Base-by-base conservation (phyloP, 2,113 vertebrate species). In the Odobenus rosmarus region DNA sequence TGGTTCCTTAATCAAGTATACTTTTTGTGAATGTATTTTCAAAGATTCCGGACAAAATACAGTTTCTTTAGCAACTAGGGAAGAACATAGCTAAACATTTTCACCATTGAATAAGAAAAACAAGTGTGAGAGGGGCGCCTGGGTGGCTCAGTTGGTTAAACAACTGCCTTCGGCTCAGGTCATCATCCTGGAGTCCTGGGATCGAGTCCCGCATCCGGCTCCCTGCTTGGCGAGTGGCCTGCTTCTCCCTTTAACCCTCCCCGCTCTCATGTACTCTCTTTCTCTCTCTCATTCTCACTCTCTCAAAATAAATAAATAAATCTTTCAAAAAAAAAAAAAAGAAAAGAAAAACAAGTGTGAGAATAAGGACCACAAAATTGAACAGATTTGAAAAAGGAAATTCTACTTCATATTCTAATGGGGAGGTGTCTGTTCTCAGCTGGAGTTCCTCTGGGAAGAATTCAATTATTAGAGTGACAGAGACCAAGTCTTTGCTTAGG, bases 391-490 rank as follows among this genome's bases (percentile, higher is more conserved):
- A 49, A 79, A 89, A 95, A 93, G 79, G 55, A 92, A 92, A 77
- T 92, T 82, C 67, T 79, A 71, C 15, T 97, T 88, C 14, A 81
- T 51, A 77, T 93, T 98, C 86, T 88, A 90, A 93, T 71, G 86
- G 42, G 77, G 95, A 96, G 62, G 12, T 95, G 96, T 97, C 87
- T 93, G 21, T 77, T 96, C 33, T 97, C 59, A 87, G 90, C 33
- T 72, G 46, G 33, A 97, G 53, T 86, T 87, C 80, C 31, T 97
- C 19, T 83, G 80, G 80, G 88, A 94, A 92, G 74, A 95, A 86
- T 85, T 64, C 92, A 81, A 89, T 93, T 93, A 93, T 67, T 64
- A 77, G 19, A 39, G 59, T 89, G 33, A 74, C 23, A 74, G 77
- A 95, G 28, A 76, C 69, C 57, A 74, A 53, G 19, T 31, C n/a